Base-by-base conservation (phyloP, 2,113 vertebrate genomes). In the Pseudois nayaur region DNA sequence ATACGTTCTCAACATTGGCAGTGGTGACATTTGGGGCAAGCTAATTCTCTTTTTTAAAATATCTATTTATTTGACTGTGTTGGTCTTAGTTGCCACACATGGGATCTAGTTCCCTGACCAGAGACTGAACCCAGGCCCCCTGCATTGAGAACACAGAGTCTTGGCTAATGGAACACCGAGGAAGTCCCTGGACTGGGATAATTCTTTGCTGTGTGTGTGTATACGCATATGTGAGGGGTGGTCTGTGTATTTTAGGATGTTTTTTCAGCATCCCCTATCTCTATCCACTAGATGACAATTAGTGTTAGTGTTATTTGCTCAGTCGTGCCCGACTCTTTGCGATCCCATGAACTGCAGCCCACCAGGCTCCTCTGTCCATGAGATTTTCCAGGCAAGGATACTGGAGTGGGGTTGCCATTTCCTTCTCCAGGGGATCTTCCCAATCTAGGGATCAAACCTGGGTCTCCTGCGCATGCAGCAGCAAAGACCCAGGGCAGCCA, bases 401-500 rank as follows among this genome's bases (percentile, higher is more conserved):
- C 60, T 62, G 31, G 60, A 33, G 12, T 62, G 29, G 60, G 29
- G 31, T 16, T 64, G 31, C 60, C 31, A 33, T 33, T 64, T 64
- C 3, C 60, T 62, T 62, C 6, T 62, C 29, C 60, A 62, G 60
- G 60, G 60, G 60, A 62, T 62, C 60, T 62, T 62, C 29, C 60
- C 6, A 62, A 33, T 6, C 60, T 29, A 62, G 60, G 29, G 29
- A 8, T 62, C 14, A 1, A 62, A 62, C 59, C 59, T 0, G 2
- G 59, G 13, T 62, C 59, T 62, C 59, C 29, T 40, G n/a, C 1
- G 0, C 5, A 40, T 0, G 2, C 3, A 0, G n/a, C n/a, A 74
- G 21, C 19, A 3, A 40, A 74, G 67, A 23, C 17, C 64, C 64
- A 71, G n/a, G 19, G n/a, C 67, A 23, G 17, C n/a, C 67, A 25